Conservation (phyloP, 92 coral and sea anemone genomes). For the Epizoanthus illoricatus region DNA sequence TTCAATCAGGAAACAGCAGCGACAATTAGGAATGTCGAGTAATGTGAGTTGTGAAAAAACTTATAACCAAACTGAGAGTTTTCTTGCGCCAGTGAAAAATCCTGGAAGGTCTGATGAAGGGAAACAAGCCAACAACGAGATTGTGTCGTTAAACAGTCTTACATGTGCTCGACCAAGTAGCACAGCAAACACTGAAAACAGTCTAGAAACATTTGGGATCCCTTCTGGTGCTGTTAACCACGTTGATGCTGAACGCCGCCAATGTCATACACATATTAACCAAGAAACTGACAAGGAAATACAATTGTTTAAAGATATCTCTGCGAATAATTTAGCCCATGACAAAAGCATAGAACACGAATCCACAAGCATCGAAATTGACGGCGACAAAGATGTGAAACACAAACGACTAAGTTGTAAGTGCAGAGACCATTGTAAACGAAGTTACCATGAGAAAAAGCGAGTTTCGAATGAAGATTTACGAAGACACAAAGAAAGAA, state of each 20-base stretch:
- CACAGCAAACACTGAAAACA: not conserved
- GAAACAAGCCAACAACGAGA: not conserved
- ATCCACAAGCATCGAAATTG: no score
- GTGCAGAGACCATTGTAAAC: not conserved
- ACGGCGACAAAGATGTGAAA: not conserved
- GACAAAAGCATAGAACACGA: no score
- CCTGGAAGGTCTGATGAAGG: not conserved
- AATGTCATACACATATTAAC: no score
- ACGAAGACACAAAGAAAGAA: slow-evolving; percentile 1
- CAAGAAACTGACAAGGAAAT: no score
- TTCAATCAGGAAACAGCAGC: slow-evolving; percentile 54
- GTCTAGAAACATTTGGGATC: no score
- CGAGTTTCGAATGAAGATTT: not conserved
- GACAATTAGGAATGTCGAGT: not conserved
- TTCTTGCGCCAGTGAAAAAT: not conserved
- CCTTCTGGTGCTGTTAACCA: no score
- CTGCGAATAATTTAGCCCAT: no score
- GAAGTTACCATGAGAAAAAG: not conserved
- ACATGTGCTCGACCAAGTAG: not conserved
- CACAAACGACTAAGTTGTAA: not conserved
- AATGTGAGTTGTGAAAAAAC: not conserved
- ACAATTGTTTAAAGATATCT: no score
- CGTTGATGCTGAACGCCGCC: no score
- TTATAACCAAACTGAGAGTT: not conserved
- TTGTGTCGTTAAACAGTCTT: not conserved